Base-by-base conservation (phyloP, 2,888 invertebrate species). In the Eupsilia transversa region DNA sequence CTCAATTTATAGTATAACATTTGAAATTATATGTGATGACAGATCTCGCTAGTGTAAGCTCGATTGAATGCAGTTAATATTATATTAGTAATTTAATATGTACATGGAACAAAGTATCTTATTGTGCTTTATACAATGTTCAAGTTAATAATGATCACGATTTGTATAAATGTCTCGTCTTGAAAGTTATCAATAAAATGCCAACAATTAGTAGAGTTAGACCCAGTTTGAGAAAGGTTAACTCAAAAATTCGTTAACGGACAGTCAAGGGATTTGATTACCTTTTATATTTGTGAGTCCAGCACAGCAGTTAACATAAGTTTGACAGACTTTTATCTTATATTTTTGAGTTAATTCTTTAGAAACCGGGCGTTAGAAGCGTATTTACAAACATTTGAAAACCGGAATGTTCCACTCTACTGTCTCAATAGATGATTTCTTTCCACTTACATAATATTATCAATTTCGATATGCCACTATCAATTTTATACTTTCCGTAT, bases 381-480 rank as follows among this genome's bases (percentile, higher is more conserved):
- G 46, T 90, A 89, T 89, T 83, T 83, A 89, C 87, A 88, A 75
- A 83, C 63, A 76, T 74, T 83, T 83, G 76, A 83, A 82, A 83
- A 86, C 82, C 80, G 89, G 90, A 89, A 91, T 91, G 91, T 89
- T 86, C 83, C 76, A 80, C 64, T 77, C 77, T 82, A 76, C 71
- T 52, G 70, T 65, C 54, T 77, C 79, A 80, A 84, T 86, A 80
- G 59, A 86, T 81, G 75, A 84, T 75, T 71, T 78, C 76, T 77
- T 65, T 77, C 87, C 84, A 86, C 84, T 87, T 77, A 89, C 77
- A 87, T 73, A 77, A 77, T 81, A 82, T 86, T 85, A 83, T 88
- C 85, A 87, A 89, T 90, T 90, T 91, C 89, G 91, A 92, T 94
- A 94, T 93, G 92, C 92, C 90, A 92, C 92, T 89, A 92, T 87